These are phyloP conservation scores for Oryctolagus cuniculus DNA, from an alignment of 2,113 vertebrate species.

Conservation along the genomic window mOryCun1.1 NC_091438.1:38686501-38687000, in stretches of 20 bases:
- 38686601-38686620: slow-evolving; percentile 97
- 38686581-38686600: slow-evolving; percentile 97
- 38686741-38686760: background rate
- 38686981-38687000: slow-evolving; percentile 1
- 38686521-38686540: slow-evolving; percentile 20
- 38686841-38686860: background rate
- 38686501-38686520: background rate
- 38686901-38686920: background rate
- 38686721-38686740: background rate
- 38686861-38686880: background rate
- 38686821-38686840: slow-evolving; percentile 17
- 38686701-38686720: background rate
- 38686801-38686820: slow-evolving; percentile 14
- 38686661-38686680: background rate
- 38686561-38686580: slow-evolving; percentile 98
- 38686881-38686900: background rate
- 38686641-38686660: slow-evolving; percentile 94
- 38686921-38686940: background rate
- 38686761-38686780: background rate
- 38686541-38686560: slow-evolving; percentile 91
- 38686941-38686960: background rate
- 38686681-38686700: slow-evolving; percentile 18
- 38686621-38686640: slow-evolving; percentile 95
- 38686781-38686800: background rate
- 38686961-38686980: background rate